Percentiles rank a stretch among this genome's conserved stretches.
Conservation (phyloP, 2,888 invertebrate genomes). For the Aproaerema taeniolella region DNA sequence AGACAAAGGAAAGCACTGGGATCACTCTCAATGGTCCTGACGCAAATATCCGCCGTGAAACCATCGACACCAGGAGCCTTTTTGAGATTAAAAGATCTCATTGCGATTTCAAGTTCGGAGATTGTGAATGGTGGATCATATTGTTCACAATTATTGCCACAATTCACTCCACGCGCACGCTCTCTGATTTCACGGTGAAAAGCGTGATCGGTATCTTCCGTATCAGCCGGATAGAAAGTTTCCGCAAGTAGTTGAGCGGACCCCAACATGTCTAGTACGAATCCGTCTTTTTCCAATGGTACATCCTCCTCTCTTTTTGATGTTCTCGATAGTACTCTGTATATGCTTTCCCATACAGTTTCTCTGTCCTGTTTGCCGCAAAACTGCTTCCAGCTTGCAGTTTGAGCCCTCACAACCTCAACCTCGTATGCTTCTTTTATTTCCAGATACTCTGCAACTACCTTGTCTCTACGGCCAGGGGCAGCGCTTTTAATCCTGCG, state of each 20-base stretch:
- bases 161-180: not conserved
- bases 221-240: conserved; percentile 1
- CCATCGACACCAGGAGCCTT: not conserved
- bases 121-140: conserved; percentile 20
- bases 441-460: conserved; percentile 2
- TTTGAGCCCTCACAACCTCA: not conserved
- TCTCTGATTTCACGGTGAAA: not conserved
- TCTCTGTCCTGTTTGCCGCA: not conserved
- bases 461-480: not conserved
- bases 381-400: not conserved
- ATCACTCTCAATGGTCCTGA: not conserved
- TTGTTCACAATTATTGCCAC: not conserved
- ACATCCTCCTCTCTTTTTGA: not conserved
- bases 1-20: not conserved
- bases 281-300: not conserved
- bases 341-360: not conserved
- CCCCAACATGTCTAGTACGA: not conserved
- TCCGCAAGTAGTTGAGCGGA: not conserved
- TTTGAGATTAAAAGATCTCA: not conserved
- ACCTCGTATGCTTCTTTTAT: conserved; percentile 4
- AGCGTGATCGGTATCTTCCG: not conserved
- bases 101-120: not conserved
- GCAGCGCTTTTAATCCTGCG: conserved; percentile 1
- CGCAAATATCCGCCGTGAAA: not conserved
- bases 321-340: not conserved